Evolutionary conservation across 2,888 invertebrate genomes (phyloP), one percentile per base, ranked within the genome.

Genomic region (Trissonchulus sp.): DNA sequence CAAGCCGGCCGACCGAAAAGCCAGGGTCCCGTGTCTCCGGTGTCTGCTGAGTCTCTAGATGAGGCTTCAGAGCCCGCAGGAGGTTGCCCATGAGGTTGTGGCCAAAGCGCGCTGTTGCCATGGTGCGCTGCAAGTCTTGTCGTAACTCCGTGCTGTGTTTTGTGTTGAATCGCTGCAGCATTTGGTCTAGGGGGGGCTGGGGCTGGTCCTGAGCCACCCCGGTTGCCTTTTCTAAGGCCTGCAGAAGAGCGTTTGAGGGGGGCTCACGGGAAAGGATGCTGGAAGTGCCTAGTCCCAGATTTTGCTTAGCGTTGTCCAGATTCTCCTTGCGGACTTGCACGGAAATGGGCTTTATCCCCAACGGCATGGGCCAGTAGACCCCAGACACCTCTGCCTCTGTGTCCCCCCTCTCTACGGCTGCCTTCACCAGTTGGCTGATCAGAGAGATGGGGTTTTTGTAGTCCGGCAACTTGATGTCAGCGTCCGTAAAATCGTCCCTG

Each of bases 381-480:
- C 71, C 71, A n/a, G 71, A 69, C 8, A 69, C 37, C 34, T 69
- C 35, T 2, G 71, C 37, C 34, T 69, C 71, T 3, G 3, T 69
- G 3, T 69, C 35, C 8, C 48, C 48, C 48, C 8, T 15, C 8
- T 48, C 23, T 23, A 48, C 48, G 8, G 8, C 48, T 15, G 8
- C 48, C 23, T 23, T 23, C 8, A 48, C 8, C 8, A 48, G 48
- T 15, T 48, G 8, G 8, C 23, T 8, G 48, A 48, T 8, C 23
- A 48, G 48, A 48, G 8, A 15, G 48, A 48, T 15, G 8, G 48
- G 48, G 48, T 48, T 48, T 48, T 48, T 48, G 48, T 48, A 48
- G 48, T 48, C 48, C 48, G 48, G 48, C 8, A 48, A 23, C 8
- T 8, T 23, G 8, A 48, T 8, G 48, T 48, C 48, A 48, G 48